Percentiles rank a stretch among this genome's conserved stretches.
phyloP scores from a whole-genome alignment of 2,888 invertebrate genomes.

The Furcula furcula region DNA sequence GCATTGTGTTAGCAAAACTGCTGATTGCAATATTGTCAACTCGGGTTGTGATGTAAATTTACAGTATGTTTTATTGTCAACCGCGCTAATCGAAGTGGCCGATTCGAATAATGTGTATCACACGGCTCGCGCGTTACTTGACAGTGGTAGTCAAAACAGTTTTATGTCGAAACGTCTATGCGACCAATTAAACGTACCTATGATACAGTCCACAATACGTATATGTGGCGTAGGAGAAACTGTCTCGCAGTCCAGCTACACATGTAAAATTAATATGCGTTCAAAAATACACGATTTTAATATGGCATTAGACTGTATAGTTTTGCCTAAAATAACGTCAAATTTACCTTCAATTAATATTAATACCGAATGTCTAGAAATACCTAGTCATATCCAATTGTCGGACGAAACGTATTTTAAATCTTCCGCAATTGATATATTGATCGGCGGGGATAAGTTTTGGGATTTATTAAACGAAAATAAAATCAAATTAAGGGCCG shows the following conservation, averaged over 20 bases:
- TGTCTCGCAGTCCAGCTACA: slow-evolving; percentile 1
- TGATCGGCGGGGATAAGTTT: background rate
- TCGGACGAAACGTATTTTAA: background rate
- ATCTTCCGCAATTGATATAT: background rate
- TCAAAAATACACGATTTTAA: too few relatives aligned
- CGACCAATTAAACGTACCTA: background rate
- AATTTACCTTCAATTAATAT: background rate
- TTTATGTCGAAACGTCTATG: slow-evolving; percentile 4
- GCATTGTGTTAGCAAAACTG: too few relatives aligned
- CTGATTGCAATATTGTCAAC: too few relatives aligned
- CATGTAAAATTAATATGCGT: too few relatives aligned
- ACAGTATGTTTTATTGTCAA: background rate
- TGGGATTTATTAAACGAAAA: background rate
- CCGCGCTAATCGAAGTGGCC: background rate
- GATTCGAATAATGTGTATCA: too few relatives aligned
- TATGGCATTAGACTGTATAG: too few relatives aligned
- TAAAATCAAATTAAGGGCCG: background rate
- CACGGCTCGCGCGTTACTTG: slow-evolving; percentile 2
- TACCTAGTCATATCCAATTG: background rate
- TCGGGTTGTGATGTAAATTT: background rate
- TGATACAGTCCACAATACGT: slow-evolving; percentile 3
- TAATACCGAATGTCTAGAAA: background rate
- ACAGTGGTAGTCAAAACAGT: slow-evolving; percentile 3
- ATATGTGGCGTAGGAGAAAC: background rate
- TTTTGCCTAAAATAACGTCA: too few relatives aligned